Conservation (phyloP, 2,797 vertebrate genomes). For the Dendrocincla fuliginosa region DNA sequence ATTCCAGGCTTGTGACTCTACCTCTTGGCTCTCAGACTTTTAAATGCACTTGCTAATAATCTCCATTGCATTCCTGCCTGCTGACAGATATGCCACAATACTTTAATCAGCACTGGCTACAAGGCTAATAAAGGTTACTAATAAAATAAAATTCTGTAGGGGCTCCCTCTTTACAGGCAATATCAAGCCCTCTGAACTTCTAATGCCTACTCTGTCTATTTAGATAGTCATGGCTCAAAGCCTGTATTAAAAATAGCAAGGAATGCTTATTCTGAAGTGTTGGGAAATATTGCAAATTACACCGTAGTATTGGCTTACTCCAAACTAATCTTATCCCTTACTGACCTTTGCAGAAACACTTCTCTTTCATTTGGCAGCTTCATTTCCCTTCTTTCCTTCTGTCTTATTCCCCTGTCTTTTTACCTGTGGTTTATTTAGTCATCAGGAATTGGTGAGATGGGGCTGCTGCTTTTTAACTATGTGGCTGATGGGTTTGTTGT, state of each 20-base stretch:
- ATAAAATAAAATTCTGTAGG: conserved; percentile 76
- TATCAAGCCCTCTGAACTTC: conserved; percentile 77
- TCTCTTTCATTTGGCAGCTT: conserved; percentile 74
- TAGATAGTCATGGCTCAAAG: conserved; percentile 76
- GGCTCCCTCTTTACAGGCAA: conserved; percentile 72
- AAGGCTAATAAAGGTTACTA: conserved; percentile 76
- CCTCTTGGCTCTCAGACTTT: conserved; percentile 68
- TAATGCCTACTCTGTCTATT: conserved; percentile 74
- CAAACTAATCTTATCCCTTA: conserved; percentile 68
- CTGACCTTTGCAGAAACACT: conserved; percentile 74
- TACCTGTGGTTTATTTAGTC: conserved; percentile 73
- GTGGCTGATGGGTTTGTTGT: conserved; percentile 58
- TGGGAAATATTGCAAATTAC: conserved; percentile 77
- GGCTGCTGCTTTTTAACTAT: conserved; percentile 47
- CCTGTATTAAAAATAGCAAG: conserved; percentile 71
- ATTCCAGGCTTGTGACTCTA: conserved; percentile 60
- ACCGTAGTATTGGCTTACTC: conserved; percentile 58
- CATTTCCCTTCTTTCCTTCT: conserved; percentile 68
- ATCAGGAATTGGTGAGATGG: conserved; percentile 51
- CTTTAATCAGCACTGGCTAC: conserved; percentile 71
- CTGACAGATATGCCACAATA: conserved; percentile 68
- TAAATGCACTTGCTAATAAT: conserved; percentile 76
- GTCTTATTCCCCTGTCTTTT: conserved; percentile 63
- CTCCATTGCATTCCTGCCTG: conserved; percentile 64
- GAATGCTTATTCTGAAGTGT: conserved; percentile 75